Evolutionary conservation across 1,140 invertebrate genomes (phyloP).

Genomic region (Diprion similis): DNA sequence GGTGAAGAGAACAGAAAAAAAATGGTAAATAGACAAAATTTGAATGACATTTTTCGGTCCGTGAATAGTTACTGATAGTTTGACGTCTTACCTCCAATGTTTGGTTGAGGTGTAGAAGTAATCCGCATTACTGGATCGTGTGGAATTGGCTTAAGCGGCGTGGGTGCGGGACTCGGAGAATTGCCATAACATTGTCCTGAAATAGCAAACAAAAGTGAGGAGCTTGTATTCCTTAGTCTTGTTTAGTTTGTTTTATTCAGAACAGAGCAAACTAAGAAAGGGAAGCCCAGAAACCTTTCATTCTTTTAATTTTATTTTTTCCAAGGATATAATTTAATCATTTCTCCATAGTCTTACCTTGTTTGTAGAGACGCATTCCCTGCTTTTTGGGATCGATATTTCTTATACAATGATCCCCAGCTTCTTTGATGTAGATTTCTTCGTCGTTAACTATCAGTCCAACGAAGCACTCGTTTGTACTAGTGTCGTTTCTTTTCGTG

Average conservation of each 20-base stretch:
- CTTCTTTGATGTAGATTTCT: slow-evolving; percentile 75
- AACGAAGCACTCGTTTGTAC: slow-evolving; percentile 75
- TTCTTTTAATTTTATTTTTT: too few relatives aligned
- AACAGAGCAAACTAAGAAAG: too few relatives aligned
- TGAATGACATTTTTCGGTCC: too few relatives aligned
- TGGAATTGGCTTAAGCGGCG: slow-evolving; percentile 46
- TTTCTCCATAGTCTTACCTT: slow-evolving; percentile 48
- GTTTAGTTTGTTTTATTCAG: neutral
- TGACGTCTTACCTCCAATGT: slow-evolving; percentile 31
- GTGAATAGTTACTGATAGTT: neutral
- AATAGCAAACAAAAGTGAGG: slow-evolving; percentile 13
- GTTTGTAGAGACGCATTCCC: slow-evolving; percentile 72
- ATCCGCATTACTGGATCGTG: slow-evolving; percentile 50
- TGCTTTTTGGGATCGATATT: slow-evolving; percentile 67
- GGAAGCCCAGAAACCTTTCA: too few relatives aligned
- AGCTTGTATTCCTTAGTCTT: neutral
- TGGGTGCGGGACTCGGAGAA: slow-evolving; percentile 57
- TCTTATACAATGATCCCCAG: slow-evolving; percentile 73
- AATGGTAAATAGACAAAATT: too few relatives aligned
- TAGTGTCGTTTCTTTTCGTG: slow-evolving; percentile 72
- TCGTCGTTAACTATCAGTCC: slow-evolving; percentile 70
- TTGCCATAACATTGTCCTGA: slow-evolving; percentile 59
- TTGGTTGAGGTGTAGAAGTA: slow-evolving; percentile 38
- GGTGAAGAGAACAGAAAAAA: neutral
- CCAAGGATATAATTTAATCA: too few relatives aligned